Evolutionary conservation across 2,888 invertebrate species (phyloP).

Genomic region (Ametastegia equiseti): DNA sequence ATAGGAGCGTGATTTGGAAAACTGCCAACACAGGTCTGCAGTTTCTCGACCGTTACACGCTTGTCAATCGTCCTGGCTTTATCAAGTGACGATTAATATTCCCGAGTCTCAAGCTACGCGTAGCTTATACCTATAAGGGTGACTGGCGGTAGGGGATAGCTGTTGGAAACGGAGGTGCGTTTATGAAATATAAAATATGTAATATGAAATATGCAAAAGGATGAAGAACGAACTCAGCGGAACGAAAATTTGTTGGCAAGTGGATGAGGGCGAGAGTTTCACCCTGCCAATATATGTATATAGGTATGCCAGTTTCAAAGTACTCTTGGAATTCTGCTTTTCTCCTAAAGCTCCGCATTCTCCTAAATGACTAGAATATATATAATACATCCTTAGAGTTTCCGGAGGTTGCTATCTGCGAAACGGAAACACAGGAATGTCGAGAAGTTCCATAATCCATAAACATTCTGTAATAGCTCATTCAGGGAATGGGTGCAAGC

Average conservation of each 20-base stretch:
- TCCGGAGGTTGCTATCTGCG: background rate
- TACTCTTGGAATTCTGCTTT: conserved; percentile 30
- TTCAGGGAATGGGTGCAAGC: background rate
- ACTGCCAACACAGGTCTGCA: background rate
- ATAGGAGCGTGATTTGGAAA: conserved; percentile 34
- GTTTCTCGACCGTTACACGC: conserved; percentile 2
- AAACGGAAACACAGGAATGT: background rate
- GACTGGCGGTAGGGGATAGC: background rate
- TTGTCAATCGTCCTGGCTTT: conserved; percentile 37
- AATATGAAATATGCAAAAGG: conserved; percentile 45
- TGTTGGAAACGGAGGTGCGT: conserved; percentile 18
- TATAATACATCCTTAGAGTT: conserved; percentile 14
- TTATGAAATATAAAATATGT: conserved; percentile 20
- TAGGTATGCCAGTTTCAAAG: conserved; percentile 27
- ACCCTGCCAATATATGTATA: conserved; percentile 11
- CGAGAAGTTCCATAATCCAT: background rate
- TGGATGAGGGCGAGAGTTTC: conserved; percentile 21
- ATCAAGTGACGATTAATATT: conserved; percentile 33
- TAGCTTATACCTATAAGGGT: background rate
- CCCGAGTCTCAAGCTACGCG: background rate
- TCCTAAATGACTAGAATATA: conserved; percentile 22
- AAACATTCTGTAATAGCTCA: background rate
- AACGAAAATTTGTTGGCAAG: conserved; percentile 39
- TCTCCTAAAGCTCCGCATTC: background rate
- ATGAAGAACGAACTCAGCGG: conserved; percentile 4